A percentile compares a stretch with the other conserved stretches of the same genome.
Conservation (phyloP, 1,140 invertebrate species). For the Physella acuta region DNA sequence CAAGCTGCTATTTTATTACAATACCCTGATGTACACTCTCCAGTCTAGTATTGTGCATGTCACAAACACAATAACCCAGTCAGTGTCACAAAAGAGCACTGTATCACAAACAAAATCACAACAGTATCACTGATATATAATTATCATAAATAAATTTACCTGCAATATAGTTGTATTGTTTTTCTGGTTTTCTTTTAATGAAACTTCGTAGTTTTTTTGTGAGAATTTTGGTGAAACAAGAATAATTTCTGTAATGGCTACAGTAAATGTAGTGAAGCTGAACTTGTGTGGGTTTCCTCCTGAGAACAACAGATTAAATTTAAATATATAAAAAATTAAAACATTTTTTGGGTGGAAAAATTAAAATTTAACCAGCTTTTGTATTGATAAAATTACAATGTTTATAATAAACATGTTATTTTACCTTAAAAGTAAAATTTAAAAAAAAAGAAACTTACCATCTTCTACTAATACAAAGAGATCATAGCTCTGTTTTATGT, state of each 20-base stretch:
- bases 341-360: not conserved
- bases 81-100: not conserved
- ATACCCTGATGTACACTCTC: not conserved
- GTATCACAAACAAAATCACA: not conserved
- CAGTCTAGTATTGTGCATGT: not conserved
- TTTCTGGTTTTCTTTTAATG: not conserved
- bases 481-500: constrained; percentile 13
- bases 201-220: constrained; percentile 2
- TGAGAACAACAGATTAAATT: not conserved
- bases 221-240: not conserved
- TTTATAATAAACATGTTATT: not conserved
- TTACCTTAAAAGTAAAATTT: not conserved
- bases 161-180: not conserved
- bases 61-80: not conserved
- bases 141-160: not conserved
- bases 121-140: not conserved
- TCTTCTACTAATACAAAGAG: constrained; percentile 29
- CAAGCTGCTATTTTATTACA: no score
- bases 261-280: no score
- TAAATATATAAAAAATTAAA: not conserved
- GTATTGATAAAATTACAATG: not conserved
- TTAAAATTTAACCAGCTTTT: not conserved
- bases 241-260: not conserved
- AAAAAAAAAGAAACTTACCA: constrained; percentile 29
- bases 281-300: not conserved